These are phyloP conservation scores for Mylabris sibirica DNA, from an alignment of 2,888 invertebrate genomes.

Conservation along the genomic window DNA sequence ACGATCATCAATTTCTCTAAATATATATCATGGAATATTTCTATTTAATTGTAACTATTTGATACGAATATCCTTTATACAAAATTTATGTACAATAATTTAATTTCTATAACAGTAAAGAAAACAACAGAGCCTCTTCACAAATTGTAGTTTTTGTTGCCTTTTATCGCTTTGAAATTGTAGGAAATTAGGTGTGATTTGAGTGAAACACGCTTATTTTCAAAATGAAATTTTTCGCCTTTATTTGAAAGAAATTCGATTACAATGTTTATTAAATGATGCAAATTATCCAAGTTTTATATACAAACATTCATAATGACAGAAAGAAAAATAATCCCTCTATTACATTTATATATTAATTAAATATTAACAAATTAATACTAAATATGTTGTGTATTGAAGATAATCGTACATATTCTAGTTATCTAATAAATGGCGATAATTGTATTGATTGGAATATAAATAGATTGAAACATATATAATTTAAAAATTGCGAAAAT, in stretches of 20 bases:
- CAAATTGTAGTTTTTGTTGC: background rate
- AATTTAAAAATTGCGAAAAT: background rate
- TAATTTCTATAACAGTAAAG: slow-evolving; percentile 12
- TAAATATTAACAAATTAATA: slow-evolving; percentile 1
- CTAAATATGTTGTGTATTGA: background rate
- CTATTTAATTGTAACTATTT: background rate
- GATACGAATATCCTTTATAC: background rate
- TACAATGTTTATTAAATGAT: slow-evolving; percentile 11
- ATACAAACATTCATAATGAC: slow-evolving; percentile 10
- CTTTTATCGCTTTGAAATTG: background rate
- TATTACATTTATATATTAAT: slow-evolving; percentile 2
- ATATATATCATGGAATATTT: background rate
- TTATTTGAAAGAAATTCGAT: slow-evolving; percentile 6
- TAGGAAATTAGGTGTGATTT: background rate
- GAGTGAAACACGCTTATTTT: background rate
- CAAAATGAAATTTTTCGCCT: slow-evolving; percentile 7
- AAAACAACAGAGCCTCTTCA: background rate
- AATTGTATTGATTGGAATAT: background rate
- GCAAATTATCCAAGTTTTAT: background rate
- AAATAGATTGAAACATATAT: background rate
- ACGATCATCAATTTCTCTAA: background rate
- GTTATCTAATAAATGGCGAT: slow-evolving; percentile 3
- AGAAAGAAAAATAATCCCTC: background rate
- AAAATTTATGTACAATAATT: background rate
- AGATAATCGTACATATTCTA: slow-evolving; percentile 1